phyloP scores from a whole-genome alignment of 1,140 invertebrate species.

The Zaprionus taronus region DNA sequence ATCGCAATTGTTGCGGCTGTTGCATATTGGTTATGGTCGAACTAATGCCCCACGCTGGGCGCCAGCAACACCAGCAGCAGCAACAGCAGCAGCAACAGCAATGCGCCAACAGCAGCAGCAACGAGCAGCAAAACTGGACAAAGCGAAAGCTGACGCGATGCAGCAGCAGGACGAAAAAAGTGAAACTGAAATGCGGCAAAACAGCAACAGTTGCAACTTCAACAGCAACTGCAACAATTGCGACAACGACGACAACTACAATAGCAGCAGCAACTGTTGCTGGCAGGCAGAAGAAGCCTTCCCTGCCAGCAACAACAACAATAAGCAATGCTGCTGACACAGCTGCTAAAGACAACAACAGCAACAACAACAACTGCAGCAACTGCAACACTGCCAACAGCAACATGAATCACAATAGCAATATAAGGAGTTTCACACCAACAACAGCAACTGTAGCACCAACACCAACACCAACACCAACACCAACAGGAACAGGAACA shows the following conservation, averaged over 20 bases:
- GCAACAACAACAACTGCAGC: constrained; percentile 20
- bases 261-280: constrained; percentile 17
- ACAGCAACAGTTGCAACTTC: constrained; percentile 16
- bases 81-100: constrained; percentile 31
- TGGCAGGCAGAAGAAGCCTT: background rate
- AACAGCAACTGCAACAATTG: constrained; percentile 17
- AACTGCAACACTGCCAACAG: constrained; percentile 58
- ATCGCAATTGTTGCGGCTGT: constrained; percentile 26
- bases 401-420: constrained; percentile 45
- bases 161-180: constrained; percentile 51
- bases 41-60: constrained; percentile 41
- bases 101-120: constrained; percentile 28
- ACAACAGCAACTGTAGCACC: constrained; percentile 30
- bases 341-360: constrained; percentile 5
- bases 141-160: constrained; percentile 22
- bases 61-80: constrained; percentile 22
- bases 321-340: constrained; percentile 21
- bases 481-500: constrained; percentile 22
- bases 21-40: constrained; percentile 37
- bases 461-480: background rate
- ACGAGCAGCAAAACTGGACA: constrained; percentile 12
- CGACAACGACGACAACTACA: too few relatives aligned
- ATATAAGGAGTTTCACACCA: constrained; percentile 22
- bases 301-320: constrained; percentile 16
- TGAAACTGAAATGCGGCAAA: constrained; percentile 68